Percentiles rank a stretch among this genome's conserved stretches.
These are phyloP conservation scores for Sialis fuliginosa DNA, from an alignment of 2,888 invertebrate species.

Conservation along the genomic window DNA sequence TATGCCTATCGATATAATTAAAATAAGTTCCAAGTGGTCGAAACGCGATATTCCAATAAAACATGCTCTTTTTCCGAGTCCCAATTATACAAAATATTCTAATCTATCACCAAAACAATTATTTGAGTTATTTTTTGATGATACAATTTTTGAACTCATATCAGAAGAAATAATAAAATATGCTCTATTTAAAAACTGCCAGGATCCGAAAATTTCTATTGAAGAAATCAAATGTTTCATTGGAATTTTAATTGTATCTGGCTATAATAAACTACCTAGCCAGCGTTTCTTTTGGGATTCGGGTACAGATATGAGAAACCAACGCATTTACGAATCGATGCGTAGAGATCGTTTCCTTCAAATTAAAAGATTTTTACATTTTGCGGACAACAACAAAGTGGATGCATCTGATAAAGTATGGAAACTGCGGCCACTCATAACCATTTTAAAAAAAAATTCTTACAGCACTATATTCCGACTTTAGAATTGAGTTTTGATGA, in stretches of 20 bases:
- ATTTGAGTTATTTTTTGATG: too few relatives aligned
- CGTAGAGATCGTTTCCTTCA: slow-evolving; percentile 7
- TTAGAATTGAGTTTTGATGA: too few relatives aligned
- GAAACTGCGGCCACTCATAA: too few relatives aligned
- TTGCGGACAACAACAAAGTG: slow-evolving; percentile 8
- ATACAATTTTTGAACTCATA: too few relatives aligned
- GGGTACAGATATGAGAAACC: slow-evolving; percentile 6
- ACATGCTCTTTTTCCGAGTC: too few relatives aligned
- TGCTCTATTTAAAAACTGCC: slow-evolving; percentile 9
- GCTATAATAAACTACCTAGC: slow-evolving; percentile 10
- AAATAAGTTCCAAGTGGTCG: background rate
- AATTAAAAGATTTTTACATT: slow-evolving; percentile 9
- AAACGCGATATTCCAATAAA: background rate
- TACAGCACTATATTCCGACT: too few relatives aligned
- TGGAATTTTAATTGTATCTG: slow-evolving; percentile 10
- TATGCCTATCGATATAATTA: background rate
- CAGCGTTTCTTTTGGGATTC: slow-evolving; percentile 8
- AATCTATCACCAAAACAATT: too few relatives aligned
- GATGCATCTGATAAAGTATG: slow-evolving; percentile 12
- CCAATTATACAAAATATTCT: too few relatives aligned
- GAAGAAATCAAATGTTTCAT: slow-evolving; percentile 9
- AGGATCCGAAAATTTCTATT: slow-evolving; percentile 9
- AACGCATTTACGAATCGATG: slow-evolving; percentile 6
- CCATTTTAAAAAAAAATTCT: too few relatives aligned
- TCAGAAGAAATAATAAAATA: slow-evolving; percentile 7